Evolutionary conservation across 2,797 vertebrate species (phyloP).

Genomic region (Buceros bicornis): DNA sequence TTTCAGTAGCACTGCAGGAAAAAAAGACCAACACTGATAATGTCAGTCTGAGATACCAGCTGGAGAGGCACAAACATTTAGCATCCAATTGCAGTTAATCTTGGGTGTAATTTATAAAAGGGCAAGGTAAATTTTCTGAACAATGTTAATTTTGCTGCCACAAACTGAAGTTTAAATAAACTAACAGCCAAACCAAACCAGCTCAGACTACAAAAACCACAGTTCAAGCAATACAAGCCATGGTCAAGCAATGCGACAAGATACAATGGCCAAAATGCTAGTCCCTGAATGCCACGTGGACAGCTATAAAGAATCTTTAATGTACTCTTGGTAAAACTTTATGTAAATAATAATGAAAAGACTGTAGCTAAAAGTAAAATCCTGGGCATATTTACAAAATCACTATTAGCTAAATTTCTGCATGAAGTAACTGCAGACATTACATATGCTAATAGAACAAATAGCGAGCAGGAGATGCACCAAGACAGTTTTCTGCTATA

Average conservation of each 20-base stretch:
- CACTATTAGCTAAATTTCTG: not conserved
- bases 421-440: not conserved
- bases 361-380: not conserved
- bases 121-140: not conserved
- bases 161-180: not conserved
- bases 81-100: not conserved
- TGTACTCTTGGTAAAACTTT: not conserved
- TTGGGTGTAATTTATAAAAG: not conserved
- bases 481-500: not conserved
- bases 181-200: not conserved
- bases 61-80: not conserved
- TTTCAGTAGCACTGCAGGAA: not conserved
- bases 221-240: not conserved
- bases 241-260: not conserved
- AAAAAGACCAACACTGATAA: not conserved
- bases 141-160: not conserved
- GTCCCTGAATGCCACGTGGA: not conserved
- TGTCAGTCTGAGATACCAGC: not conserved
- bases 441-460: not conserved
- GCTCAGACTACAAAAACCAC: not conserved
- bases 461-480: not conserved
- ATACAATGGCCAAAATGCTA: not conserved
- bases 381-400: not conserved
- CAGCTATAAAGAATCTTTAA: not conserved
- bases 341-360: not conserved